Conservation (phyloP, 2,888 invertebrate species). For the Dioctria linearis region DNA sequence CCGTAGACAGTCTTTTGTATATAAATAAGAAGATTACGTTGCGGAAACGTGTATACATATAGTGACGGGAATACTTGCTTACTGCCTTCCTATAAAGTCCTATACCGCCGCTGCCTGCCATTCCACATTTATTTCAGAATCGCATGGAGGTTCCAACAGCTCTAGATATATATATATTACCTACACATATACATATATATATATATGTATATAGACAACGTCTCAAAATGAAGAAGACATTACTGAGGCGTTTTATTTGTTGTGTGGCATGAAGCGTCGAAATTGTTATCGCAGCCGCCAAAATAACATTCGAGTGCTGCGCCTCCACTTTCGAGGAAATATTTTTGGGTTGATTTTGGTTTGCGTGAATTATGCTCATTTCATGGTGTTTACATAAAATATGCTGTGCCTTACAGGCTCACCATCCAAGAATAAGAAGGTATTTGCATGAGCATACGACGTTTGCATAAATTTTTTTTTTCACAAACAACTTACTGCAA, state of each 20-base stretch:
- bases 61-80: background rate
- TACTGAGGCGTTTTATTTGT: conserved; percentile 14
- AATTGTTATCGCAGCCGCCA: conserved; percentile 54
- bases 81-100: background rate
- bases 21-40: conserved; percentile 62
- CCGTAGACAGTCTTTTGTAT: conserved; percentile 60
- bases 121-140: too few species aligned
- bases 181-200: too few species aligned
- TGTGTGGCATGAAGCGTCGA: conserved; percentile 37
- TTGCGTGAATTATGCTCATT: conserved; percentile 54
- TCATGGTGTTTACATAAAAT: conserved; percentile 53
- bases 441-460: conserved; percentile 44
- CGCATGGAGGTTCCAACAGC: too few species aligned
- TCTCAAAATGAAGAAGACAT: conserved; percentile 20
- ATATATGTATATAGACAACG: conserved; percentile 14
- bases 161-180: too few species aligned
- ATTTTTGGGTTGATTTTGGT: conserved; percentile 51
- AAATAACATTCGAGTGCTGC: conserved; percentile 49
- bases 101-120: background rate
- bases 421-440: background rate
- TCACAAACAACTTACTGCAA: conserved; percentile 40
- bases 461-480: conserved; percentile 39
- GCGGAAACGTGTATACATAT: conserved; percentile 60
- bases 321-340: conserved; percentile 25
- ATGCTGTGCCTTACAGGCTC: conserved; percentile 22